These are phyloP conservation scores for Echinops telfairi DNA, from an alignment of 2,113 vertebrate genomes.

Conservation along the genomic window DNA sequence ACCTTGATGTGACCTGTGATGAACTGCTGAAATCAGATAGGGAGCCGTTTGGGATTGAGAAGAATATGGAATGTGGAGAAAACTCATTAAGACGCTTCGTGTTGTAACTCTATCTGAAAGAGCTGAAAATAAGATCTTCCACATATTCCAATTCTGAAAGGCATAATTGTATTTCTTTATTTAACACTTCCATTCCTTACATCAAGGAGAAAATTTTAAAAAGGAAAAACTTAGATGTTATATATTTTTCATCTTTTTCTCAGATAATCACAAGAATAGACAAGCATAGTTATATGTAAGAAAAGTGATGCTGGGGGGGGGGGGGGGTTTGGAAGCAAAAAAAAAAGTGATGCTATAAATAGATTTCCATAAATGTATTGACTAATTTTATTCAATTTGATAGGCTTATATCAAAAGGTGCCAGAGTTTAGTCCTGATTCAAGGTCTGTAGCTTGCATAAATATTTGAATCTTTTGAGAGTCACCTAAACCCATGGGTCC, in stretches of 20 bases:
- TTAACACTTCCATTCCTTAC: background rate
- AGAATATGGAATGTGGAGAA: constrained; percentile 25
- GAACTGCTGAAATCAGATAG: constrained; percentile 23
- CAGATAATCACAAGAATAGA: background rate
- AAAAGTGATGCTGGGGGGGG: too few relatives aligned
- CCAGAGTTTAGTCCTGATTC: background rate
- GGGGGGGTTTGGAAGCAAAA: too few relatives aligned
- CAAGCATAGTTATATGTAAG: background rate
- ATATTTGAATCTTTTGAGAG: background rate
- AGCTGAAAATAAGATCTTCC: constrained; percentile 29
- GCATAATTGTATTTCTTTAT: background rate
- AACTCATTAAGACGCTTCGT: constrained; percentile 62
- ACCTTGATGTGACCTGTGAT: constrained; percentile 57
- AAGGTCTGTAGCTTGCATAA: background rate
- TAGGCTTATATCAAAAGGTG: background rate
- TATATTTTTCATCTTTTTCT: background rate
- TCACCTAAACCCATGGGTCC: background rate
- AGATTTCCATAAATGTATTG: background rate
- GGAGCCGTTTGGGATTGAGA: constrained; percentile 56
- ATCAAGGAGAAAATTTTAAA: background rate
- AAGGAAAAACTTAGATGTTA: background rate
- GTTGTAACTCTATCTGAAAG: constrained; percentile 41
- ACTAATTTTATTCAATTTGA: background rate
- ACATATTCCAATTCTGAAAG: background rate
- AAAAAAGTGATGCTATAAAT: background rate